Evolutionary conservation across 30 jellyfish, hydroid and myxozoan species (phyloP).

Genomic region (Euphysa ruthae): DNA sequence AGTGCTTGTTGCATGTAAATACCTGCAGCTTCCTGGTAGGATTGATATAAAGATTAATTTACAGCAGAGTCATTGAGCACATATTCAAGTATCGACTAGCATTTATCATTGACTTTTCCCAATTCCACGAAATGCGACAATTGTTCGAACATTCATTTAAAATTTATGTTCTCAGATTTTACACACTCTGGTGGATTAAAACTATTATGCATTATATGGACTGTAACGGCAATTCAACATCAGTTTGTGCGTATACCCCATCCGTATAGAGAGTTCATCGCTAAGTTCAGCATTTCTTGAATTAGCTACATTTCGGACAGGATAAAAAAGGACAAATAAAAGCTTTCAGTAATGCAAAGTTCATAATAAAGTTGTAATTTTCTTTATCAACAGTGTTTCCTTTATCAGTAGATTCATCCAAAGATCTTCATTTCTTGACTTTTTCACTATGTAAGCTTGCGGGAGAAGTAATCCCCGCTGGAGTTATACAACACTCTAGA

Average conservation of each 20-base stretch:
- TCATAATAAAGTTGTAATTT: slow-evolving; percentile 1
- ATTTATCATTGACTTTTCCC: background rate
- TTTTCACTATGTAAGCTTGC: slow-evolving; percentile 12
- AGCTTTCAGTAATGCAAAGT: background rate
- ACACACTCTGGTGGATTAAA: background rate
- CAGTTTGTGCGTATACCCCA: slow-evolving; percentile 13
- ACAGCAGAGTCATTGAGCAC: slow-evolving; percentile 1
- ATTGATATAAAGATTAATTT: background rate
- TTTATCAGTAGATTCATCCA: slow-evolving; percentile 1
- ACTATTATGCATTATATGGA: background rate
- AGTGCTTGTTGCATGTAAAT: background rate
- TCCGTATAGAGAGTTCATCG: slow-evolving; percentile 10
- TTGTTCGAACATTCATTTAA: background rate
- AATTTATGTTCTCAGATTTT: background rate
- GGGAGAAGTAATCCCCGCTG: too few species aligned
- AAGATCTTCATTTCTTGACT: slow-evolving; percentile 14
- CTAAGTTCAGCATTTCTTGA: slow-evolving; percentile 10
- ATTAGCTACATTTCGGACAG: slow-evolving; percentile 3
- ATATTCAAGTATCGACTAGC: slow-evolving; percentile 2
- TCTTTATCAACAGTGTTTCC: slow-evolving; percentile 10
- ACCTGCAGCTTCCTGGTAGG: background rate
- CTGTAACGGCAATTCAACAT: background rate
- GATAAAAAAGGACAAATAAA: background rate
- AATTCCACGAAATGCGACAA: background rate
- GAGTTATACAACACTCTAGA: too few species aligned